Evolutionary conservation across 2,797 vertebrate genomes (phyloP).

Genomic region (Valencia hispanica): DNA sequence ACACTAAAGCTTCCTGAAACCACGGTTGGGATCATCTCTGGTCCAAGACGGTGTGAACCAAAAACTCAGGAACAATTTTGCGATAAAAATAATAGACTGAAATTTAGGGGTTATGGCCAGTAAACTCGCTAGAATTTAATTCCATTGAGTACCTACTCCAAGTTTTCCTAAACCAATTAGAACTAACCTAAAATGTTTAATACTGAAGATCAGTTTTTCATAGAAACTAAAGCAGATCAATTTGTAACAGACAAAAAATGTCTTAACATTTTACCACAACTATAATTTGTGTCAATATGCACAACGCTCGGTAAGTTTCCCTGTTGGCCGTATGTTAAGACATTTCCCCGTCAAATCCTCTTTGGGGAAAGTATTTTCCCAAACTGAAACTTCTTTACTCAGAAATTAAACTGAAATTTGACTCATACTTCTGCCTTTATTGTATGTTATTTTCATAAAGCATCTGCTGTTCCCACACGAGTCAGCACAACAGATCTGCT

Average conservation of each 20-base stretch:
- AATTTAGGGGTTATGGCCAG: not conserved
- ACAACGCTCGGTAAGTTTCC: not conserved
- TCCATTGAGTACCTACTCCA: not conserved
- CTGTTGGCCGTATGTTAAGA: not conserved
- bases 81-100: not conserved
- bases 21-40: not conserved
- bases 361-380: not conserved
- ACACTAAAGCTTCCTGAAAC: not conserved
- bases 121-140: not conserved
- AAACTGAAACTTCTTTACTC: not conserved
- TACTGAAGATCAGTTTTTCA: not conserved
- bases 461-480: slow-evolving; percentile 25
- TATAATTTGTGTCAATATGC: no score
- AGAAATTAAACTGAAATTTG: slow-evolving; percentile 36
- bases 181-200: not conserved
- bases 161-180: not conserved
- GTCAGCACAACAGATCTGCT: slow-evolving; percentile 26
- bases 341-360: not conserved
- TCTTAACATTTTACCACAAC: no score
- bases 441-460: slow-evolving; percentile 41
- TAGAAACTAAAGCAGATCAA: no score
- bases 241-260: no score
- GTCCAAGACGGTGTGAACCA: not conserved
- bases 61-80: not conserved
- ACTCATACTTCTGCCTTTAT: slow-evolving; percentile 20